A percentile compares a stretch with the other conserved stretches of the same genome.
These are phyloP conservation scores for Ahaetulla prasina DNA, from an alignment of 2,113 vertebrate species.

Conservation along the genomic window DNA sequence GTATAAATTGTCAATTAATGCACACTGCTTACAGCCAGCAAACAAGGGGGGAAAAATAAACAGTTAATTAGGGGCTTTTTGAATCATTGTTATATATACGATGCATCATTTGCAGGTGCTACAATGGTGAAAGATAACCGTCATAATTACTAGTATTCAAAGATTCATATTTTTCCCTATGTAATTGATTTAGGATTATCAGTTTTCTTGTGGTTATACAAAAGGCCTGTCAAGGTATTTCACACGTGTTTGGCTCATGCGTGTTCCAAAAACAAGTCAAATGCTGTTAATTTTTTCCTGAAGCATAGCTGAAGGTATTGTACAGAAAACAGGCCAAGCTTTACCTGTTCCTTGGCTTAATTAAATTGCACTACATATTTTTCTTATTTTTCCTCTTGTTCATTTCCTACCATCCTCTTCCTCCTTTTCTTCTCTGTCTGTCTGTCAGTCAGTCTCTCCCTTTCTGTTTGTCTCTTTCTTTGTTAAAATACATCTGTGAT, in stretches of 20 bases:
- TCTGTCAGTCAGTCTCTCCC: conserved; percentile 69
- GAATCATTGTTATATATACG: conserved; percentile 79
- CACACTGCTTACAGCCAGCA: conserved; percentile 74
- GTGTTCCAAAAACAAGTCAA: conserved; percentile 79
- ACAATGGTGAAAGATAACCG: conserved; percentile 97
- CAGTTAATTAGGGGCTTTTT: conserved; percentile 79
- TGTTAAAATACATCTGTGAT: conserved; percentile 94
- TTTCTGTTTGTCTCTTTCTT: conserved; percentile 69
- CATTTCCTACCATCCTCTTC: conserved; percentile 51
- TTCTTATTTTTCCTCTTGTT: conserved; percentile 55
- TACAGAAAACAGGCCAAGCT: conserved; percentile 71
- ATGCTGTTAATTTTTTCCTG: conserved; percentile 72
- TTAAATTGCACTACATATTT: conserved; percentile 78
- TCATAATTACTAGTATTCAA: conserved; percentile 99
- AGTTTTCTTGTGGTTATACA: conserved; percentile 91
- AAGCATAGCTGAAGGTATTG: conserved; percentile 63
- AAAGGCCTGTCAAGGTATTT: conserved; percentile 84
- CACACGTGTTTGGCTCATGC: conserved; percentile 79
- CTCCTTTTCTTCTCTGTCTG: conserved; percentile 72
- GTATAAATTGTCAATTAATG: conserved; percentile 78
- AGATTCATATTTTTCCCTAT: conserved; percentile 85
- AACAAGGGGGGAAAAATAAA: conserved; percentile 72
- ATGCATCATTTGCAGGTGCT: conserved; percentile 88
- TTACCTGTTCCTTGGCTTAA: conserved; percentile 81
- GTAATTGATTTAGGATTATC: conserved; percentile 92